phyloP scores from a whole-genome alignment of 2,113 vertebrate genomes.

The Melanerpes formicivorus region DNA sequence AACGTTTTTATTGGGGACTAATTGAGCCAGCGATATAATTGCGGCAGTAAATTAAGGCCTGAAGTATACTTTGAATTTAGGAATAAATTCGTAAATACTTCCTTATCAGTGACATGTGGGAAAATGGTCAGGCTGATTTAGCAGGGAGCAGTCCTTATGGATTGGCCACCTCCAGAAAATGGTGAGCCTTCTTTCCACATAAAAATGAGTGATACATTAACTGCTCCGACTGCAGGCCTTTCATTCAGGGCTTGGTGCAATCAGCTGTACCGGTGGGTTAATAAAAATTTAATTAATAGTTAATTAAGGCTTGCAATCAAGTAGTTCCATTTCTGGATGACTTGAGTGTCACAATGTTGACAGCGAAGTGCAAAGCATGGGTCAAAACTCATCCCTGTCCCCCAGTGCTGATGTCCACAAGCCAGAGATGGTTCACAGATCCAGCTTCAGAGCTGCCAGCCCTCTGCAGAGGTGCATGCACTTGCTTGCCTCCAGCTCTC shows the following conservation, averaged over 20 bases:
- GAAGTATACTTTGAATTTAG: constrained; percentile 49
- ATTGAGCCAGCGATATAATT: constrained; percentile 71
- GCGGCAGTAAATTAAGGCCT: constrained; percentile 53
- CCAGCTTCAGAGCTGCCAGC: not conserved
- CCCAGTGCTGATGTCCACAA: not conserved
- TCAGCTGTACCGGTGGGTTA: constrained; percentile 49
- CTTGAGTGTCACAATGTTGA: constrained; percentile 28
- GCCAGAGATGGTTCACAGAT: not conserved
- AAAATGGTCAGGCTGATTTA: not conserved
- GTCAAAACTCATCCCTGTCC: not conserved
- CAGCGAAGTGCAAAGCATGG: not conserved
- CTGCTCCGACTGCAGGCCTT: not conserved
- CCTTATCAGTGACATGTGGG: constrained; percentile 33
- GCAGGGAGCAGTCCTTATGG: not conserved
- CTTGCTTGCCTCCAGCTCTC: not conserved
- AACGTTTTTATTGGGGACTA: constrained; percentile 57
- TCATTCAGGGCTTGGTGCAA: not conserved
- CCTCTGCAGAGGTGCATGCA: not conserved
- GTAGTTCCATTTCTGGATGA: constrained; percentile 25
- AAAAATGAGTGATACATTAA: constrained; percentile 46
- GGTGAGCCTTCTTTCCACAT: constrained; percentile 7
- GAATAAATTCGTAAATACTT: constrained; percentile 53
- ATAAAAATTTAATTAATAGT: constrained; percentile 67
- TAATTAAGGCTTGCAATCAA: constrained; percentile 56
- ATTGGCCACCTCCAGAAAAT: constrained; percentile 4